Base-by-base conservation (phyloP, 2,888 invertebrate species). In the Drosophila gaucha region DNA sequence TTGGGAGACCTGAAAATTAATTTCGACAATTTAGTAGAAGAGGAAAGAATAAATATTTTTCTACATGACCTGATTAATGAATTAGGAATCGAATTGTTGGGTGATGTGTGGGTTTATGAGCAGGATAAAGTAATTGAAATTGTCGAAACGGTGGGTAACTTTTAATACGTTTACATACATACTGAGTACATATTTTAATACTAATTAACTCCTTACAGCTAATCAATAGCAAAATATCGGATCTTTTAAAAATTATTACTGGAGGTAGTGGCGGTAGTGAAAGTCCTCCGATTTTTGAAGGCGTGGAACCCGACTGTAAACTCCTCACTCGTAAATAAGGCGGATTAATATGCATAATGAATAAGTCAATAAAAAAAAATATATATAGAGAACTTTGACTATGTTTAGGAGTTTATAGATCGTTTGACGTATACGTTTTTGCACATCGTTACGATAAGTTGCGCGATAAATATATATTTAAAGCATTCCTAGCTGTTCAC, bases 251-350 rank as follows among this genome's bases (percentile, higher is more conserved):
- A 24, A 60, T 85, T 5, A 87, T 90, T 52, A 62, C 63, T 22
- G 86, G 88, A 3, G 80, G 82, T 0, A 74, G 72, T 31, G 75
- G 78, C 0, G 75, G 72, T 39, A 69, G 64, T 5, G 73, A 79
- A 22, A 74, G 74, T n/a, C 14, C 60, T 6, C 89, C 90, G 0
- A 88, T 91, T 43, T 90, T 90, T 47, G 87, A 90, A 3, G 88
- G 86, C n/a, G 82, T 85, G n/a, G 89, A 89, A 26, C 88, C 87
- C 0, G 75, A 90, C 69, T 90, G 90, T 50, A 90, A 89, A 10
- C 60, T 28, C 10, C 3, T 70, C 20, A 39, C 36, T 10, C 41
- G 12, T 3, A 41, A 41, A 24, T 39, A 66, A 77, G 67, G 64
- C 69, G 73, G 74, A 54, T 8, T 22, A 39, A 43, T 24, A 46